These are phyloP conservation scores for Spea multiplicata DNA, from an alignment of 2,113 vertebrate genomes.

Conservation along the genomic window DNA sequence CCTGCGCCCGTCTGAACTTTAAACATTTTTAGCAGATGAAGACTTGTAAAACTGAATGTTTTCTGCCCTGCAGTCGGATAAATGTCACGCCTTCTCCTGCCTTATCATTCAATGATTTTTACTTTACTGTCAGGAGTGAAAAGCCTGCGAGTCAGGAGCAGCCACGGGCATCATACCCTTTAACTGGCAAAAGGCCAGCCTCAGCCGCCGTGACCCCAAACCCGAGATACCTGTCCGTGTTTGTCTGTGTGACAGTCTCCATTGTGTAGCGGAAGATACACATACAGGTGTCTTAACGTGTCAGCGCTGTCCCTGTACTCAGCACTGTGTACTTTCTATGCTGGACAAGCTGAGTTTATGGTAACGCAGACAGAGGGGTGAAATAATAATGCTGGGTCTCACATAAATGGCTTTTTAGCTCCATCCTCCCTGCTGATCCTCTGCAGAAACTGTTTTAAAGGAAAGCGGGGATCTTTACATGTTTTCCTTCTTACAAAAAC, in stretches of 20 bases:
- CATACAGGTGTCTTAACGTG: no score
- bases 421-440: background rate
- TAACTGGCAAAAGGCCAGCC: background rate
- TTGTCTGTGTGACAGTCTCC: no score
- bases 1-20: conserved; percentile 18
- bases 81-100: background rate
- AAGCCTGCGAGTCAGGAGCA: conserved; percentile 7
- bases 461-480: background rate
- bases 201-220: no score
- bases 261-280: no score
- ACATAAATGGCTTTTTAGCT: background rate
- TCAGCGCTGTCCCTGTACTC: no score
- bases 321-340: no score
- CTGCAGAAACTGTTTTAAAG: background rate
- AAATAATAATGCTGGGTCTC: no score
- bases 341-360: no score
- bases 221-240: no score
- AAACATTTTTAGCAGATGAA: conserved; percentile 34
- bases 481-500: background rate
- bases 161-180: conserved; percentile 8
- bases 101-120: conserved; percentile 29
- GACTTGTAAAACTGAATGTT: background rate
- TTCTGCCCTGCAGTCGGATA: conserved; percentile 19
- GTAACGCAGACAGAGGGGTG: no score
- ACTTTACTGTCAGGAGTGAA: conserved; percentile 25